phyloP scores from a whole-genome alignment of 2,797 vertebrate species.

The Onychomys leucogaster region DNA sequence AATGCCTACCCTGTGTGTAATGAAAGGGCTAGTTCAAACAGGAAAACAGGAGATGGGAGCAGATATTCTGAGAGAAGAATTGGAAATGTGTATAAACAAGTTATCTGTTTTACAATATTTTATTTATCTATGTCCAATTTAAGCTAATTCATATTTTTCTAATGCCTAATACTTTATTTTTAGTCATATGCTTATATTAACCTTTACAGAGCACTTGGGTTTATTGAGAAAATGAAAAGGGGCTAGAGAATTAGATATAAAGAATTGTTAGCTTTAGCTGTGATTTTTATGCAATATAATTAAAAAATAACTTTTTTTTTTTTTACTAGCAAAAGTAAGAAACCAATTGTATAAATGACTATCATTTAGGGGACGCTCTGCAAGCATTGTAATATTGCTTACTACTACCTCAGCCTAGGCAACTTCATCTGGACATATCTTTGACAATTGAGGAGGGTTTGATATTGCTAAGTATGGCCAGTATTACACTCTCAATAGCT shows the following conservation, averaged over 20 bases:
- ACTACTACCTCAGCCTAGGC: not conserved
- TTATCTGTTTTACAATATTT: not conserved
- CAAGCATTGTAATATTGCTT: not conserved
- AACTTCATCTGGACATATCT: not conserved
- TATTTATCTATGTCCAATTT: not conserved
- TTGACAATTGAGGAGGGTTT: not conserved
- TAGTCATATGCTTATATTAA: not conserved
- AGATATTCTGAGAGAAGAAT: not conserved
- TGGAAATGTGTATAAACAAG: not conserved
- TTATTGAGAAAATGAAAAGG: constrained; percentile 41
- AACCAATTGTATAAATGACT: not conserved
- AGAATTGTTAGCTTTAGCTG: not conserved
- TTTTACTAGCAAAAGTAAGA: constrained; percentile 14
- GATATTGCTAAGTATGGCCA: not conserved
- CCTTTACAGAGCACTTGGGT: constrained; percentile 16
- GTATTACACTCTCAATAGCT: not conserved
- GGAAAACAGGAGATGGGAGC: not conserved
- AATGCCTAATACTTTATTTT: not conserved
- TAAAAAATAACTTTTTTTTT: not conserved
- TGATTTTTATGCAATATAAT: not conserved
- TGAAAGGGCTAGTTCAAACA: not conserved
- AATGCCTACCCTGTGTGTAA: not conserved
- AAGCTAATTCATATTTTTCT: not conserved
- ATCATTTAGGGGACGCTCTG: not conserved
- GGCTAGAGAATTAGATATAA: not conserved